Evolutionary conservation across 2,888 invertebrate genomes (phyloP).

Genomic region (Cremastinae sp.): DNA sequence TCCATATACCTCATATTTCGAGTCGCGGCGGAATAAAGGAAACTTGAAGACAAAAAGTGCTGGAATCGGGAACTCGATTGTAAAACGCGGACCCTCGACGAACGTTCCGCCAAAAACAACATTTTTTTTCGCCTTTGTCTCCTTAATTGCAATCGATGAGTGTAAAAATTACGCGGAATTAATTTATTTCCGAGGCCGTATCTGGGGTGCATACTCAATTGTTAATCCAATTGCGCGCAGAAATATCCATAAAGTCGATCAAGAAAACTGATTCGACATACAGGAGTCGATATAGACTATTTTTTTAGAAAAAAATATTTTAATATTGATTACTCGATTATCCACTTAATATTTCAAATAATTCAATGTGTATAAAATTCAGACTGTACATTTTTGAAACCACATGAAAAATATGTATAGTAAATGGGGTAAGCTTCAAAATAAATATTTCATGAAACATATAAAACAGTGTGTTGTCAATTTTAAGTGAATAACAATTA

Average conservation of each 20-base stretch:
- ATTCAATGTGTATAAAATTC: too few relatives aligned
- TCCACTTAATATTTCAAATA: too few relatives aligned
- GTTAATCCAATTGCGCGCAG: constrained; percentile 2
- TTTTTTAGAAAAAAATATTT: too few relatives aligned
- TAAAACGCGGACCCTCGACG: constrained; percentile 31
- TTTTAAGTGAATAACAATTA: too few relatives aligned
- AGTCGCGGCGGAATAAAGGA: constrained; percentile 54
- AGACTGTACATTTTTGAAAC: too few relatives aligned
- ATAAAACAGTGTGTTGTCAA: too few relatives aligned
- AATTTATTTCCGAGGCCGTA: neutral
- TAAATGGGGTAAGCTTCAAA: too few relatives aligned
- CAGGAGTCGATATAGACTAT: too few relatives aligned
- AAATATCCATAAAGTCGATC: neutral
- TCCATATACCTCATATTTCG: constrained; percentile 62
- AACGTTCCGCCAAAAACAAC: constrained; percentile 36
- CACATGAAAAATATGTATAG: too few relatives aligned
- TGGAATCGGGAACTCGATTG: constrained; percentile 49
- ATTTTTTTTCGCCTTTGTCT: constrained; percentile 40
- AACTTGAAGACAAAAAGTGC: constrained; percentile 51
- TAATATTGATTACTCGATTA: too few relatives aligned
- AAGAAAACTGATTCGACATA: neutral
- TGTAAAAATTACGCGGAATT: constrained; percentile 1
- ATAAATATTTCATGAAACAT: too few relatives aligned
- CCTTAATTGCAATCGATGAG: constrained; percentile 5
- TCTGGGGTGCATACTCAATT: constrained; percentile 3